Evolutionary conservation across 2,797 vertebrate genomes (phyloP), one percentile per base, ranked within the genome.

Genomic region (Poecilia gillii): DNA sequence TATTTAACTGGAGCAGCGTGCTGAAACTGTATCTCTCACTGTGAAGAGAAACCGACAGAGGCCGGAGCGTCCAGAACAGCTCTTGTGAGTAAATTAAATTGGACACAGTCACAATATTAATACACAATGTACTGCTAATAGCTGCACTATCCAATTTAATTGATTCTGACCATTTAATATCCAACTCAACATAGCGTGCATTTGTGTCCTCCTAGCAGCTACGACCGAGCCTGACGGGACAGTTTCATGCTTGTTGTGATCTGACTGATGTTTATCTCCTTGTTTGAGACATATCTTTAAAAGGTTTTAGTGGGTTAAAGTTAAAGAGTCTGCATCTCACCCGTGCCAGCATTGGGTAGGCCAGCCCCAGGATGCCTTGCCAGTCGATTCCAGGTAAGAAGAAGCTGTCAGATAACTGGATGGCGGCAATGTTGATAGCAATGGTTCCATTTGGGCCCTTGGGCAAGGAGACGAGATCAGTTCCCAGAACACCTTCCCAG

Each of bases 311-410:
- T 46, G 28, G 14, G 16, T 72, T 31, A 8, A 66, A 75, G 14
- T 53, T 77, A 12, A 39, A 4, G 25, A 68, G 46, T 16, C 4
- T 75, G 12, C 28, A 25, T 80, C 91, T 96, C 94, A 99, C 98
- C 96, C 97, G 97, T 86, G 98, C 97, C 90, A 99, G 92, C 39
- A 93, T 59, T 43, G 95, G 94, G 2, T 99, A 99, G 8, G 98
- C 99, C 74, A 99, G 95, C 28, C 99, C 99, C 49, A 99, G 95
- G 79, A 99, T 99, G 71, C 99, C 99, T 0, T 99, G 98, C 99
- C 99, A 99, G 71, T 98, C 96, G 79, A 99, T 94, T 4, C 96
- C 96, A 1, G 97, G 97, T 73, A 99, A 92, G 87, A 99, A 99
- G 94, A 99, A 99, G 84, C 96, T 96, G 0, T 99, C 97, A 0